Percentiles rank a stretch among this genome's conserved stretches.
These are phyloP conservation scores for Scytalopus superciliaris DNA, from an alignment of 2,113 vertebrate genomes.

Conservation along the genomic window DNA sequence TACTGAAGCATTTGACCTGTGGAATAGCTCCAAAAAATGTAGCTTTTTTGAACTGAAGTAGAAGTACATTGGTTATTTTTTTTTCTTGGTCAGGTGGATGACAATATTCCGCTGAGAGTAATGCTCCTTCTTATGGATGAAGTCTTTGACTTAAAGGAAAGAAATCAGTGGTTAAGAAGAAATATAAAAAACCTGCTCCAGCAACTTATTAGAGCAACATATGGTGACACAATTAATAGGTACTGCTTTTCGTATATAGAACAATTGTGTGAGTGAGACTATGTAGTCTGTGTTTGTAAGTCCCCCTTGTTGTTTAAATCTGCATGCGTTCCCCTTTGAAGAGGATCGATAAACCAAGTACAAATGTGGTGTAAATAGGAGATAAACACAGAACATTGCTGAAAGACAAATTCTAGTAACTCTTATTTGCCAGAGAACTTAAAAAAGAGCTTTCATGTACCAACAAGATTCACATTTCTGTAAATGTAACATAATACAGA, in stretches of 20 bases:
- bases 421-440: not conserved
- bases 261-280: not conserved
- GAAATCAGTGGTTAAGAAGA: conserved; percentile 97
- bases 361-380: not conserved
- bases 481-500: not conserved
- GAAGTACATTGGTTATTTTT: not conserved
- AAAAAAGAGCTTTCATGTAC: not conserved
- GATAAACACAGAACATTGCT: not conserved
- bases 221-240: conserved; percentile 98
- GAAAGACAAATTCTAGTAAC: not conserved
- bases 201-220: conserved; percentile 96
- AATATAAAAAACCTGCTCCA: conserved; percentile 98
- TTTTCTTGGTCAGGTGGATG: conserved; percentile 85
- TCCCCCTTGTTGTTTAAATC: not conserved
- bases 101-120: conserved; percentile 94
- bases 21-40: not conserved
- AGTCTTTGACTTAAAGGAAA: conserved; percentile 97
- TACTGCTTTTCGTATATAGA: conserved; percentile 45
- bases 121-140: conserved; percentile 99
- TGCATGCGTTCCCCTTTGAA: not conserved
- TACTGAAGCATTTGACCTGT: not conserved
- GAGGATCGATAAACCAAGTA: not conserved
- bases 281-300: not conserved
- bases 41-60: not conserved
- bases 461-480: not conserved